Base-by-base conservation (phyloP, 2,888 invertebrate genomes). In the Acrobasis consociella region DNA sequence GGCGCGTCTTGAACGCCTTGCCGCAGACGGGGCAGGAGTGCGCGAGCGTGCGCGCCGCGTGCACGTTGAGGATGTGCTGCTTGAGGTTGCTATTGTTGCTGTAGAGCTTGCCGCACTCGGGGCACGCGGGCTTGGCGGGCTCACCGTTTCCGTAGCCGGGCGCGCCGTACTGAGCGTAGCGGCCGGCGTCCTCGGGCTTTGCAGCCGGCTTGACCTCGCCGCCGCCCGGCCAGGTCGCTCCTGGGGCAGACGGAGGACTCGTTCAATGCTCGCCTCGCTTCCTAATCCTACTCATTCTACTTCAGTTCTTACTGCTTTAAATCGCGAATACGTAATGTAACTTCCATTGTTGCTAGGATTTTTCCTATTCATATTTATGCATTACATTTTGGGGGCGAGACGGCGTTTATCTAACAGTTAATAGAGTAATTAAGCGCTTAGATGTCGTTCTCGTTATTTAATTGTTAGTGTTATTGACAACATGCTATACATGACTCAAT, bases 31-130 rank as follows among this genome's bases (percentile, higher is more conserved):
- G 93, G 83, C 95, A 95, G 72, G 91, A 88, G 86, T 94, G 94
- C 82, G 93, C 92, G 74, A 93, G 93, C 64, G 91, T 93, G 77
- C 93, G 93, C 71, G 94, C 93, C 68, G 94, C 93, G 88, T 95
- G 95, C 75, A 95, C 94, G 90, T 95, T 95, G 75, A 94, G 93
- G 78, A 95, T 93, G 90, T 95, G 95, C 83, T 95, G 95, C 87
- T 95, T 95, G 72, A 95, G 93, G 87, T 95, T 95, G 83, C 94
- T 94, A 84, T 94, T 94, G 91, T 94, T 95, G 87, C 94, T 94
- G 89, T 95, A 95, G 72, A 93, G 94, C 87, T 94, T 94, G 78
- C 94, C 94, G 89, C 94, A 95, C 85, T 93, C 94, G 73, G 94
- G 94, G 82, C 95, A 94, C 83, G 94, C 94, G 75, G 94, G 95